These are phyloP conservation scores for cattle (Bos taurus) DNA, from an alignment of 2,113 vertebrate genomes.

Conservation along the genomic window DNA sequence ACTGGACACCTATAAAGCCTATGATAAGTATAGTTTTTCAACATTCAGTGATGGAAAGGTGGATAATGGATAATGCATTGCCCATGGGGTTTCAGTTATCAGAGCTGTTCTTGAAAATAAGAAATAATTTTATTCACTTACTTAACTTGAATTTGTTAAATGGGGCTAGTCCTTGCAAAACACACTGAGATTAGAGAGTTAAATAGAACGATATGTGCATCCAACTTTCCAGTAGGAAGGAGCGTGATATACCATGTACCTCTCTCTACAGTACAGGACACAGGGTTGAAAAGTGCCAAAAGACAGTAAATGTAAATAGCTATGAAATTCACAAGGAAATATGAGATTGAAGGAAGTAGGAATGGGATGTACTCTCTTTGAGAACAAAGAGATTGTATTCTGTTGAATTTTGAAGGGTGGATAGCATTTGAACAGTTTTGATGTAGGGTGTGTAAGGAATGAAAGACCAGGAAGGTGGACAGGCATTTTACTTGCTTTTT, in stretches of 20 bases:
- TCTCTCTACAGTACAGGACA: not conserved
- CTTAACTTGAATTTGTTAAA: not conserved
- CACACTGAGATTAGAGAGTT: not conserved
- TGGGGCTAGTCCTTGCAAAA: not conserved
- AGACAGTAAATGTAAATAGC: not conserved
- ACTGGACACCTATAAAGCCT: not conserved
- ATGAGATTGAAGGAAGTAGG: not conserved
- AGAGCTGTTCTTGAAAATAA: not conserved
- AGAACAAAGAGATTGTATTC: not conserved
- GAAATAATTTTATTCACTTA: not conserved
- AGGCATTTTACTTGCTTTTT: not conserved
- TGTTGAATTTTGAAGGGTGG: not conserved
- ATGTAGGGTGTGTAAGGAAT: not conserved
- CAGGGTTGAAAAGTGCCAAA: not conserved
- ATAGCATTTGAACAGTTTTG: not conserved
- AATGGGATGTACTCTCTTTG: not conserved
- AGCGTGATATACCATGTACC: not conserved
- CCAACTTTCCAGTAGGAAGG: not conserved
- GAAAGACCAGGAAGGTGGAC: too few species aligned
- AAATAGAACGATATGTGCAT: not conserved
- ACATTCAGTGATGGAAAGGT: not conserved
- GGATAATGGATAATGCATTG: not conserved
- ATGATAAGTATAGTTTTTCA: not conserved
- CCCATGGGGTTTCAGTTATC: not conserved
- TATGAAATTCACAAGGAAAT: not conserved